Evolutionary conservation across 2,797 vertebrate species (phyloP).

Genomic region (Gobio occitaniae): DNA sequence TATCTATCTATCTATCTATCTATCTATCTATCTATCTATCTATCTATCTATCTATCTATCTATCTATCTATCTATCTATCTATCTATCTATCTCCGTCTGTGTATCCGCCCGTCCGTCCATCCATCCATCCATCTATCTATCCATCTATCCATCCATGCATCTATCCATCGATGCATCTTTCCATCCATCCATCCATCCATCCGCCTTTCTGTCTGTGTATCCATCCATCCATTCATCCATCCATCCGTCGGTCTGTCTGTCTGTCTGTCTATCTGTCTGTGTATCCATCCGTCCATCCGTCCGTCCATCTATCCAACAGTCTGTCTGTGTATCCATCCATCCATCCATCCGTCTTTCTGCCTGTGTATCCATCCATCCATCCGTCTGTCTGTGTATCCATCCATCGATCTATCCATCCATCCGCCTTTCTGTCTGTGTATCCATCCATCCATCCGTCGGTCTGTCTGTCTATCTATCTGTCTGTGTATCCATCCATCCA

Average conservation of each 20-base stretch:
- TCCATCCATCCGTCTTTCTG: no score
- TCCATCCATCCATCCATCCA: not conserved
- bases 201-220: fast-evolving
- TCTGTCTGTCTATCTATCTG: not conserved
- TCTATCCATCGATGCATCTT: no score
- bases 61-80: not conserved
- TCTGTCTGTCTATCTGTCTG: not conserved
- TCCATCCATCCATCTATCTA: no score
- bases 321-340: not conserved
- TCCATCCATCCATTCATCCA: not conserved
- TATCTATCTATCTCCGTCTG: not conserved
- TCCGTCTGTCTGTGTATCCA: not conserved
- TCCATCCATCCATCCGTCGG: not conserved
- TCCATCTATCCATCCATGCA: no score
- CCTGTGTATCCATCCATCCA: no score
- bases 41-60: no score
- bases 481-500: not conserved
- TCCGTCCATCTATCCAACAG: not conserved
- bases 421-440: not conserved
- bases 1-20: no score
- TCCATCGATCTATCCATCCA: not conserved
- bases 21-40: no score
- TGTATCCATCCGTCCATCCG: not conserved
- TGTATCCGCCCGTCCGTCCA: no score
- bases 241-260: no score